Evolutionary conservation across 2,113 vertebrate species (phyloP).

Genomic region (Myotis brandtii): DNA sequence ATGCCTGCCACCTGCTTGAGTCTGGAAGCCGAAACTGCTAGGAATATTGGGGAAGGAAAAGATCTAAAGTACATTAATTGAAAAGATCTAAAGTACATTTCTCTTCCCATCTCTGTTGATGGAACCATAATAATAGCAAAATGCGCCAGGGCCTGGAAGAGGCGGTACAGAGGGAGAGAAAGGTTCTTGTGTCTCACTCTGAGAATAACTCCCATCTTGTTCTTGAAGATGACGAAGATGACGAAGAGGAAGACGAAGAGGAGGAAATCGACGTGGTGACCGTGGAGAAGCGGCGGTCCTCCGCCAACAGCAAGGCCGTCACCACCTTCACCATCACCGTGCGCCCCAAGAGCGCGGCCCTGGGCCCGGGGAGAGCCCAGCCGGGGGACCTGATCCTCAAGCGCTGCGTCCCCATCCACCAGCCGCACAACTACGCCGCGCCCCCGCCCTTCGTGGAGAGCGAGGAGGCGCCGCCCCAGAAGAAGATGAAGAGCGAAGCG

Average conservation of each 20-base stretch:
- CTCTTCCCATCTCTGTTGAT: not conserved
- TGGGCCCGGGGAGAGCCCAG: slow-evolving; percentile 85
- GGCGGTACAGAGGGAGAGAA: not conserved
- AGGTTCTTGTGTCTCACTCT: not conserved
- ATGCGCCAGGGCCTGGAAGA: not conserved
- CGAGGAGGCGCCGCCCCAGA: slow-evolving; percentile 91
- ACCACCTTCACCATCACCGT: slow-evolving; percentile 89
- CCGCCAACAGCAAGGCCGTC: slow-evolving; percentile 85
- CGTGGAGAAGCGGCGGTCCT: slow-evolving; percentile 94
- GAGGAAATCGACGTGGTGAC: slow-evolving; percentile 98
- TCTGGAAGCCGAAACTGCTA: not conserved
- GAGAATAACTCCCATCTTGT: slow-evolving; percentile 31
- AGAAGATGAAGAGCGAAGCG: slow-evolving; percentile 90
- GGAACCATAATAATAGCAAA: not conserved
- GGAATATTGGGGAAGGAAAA: not conserved
- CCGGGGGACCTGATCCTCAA: slow-evolving; percentile 94
- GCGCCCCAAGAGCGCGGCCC: slow-evolving; percentile 83
- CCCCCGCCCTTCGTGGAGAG: slow-evolving; percentile 94
- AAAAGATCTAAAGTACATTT: too few relatives aligned
- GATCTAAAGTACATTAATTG: not conserved
- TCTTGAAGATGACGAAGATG: slow-evolving; percentile 90
- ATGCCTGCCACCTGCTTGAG: not conserved
- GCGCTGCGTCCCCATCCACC: slow-evolving; percentile 96
- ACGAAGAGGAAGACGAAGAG: slow-evolving; percentile 93
- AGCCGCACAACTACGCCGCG: slow-evolving; percentile 99